phyloP scores from a whole-genome alignment of 2,113 vertebrate genomes.

The Spea multiplicata region DNA sequence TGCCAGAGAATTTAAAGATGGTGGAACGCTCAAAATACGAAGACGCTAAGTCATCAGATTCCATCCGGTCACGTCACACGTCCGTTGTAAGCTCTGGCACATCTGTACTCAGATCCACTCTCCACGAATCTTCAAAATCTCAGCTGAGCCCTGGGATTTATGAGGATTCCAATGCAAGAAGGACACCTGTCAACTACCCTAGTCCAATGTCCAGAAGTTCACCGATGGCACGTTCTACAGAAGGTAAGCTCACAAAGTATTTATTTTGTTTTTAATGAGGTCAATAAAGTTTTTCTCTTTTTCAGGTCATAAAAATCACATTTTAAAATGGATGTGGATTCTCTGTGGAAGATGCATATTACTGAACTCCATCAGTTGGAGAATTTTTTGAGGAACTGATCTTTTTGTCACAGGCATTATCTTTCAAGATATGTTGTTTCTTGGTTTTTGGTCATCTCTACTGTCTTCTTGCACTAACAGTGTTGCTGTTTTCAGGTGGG shows the following conservation, averaged over 20 bases:
- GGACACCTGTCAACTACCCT: slow-evolving; percentile 89
- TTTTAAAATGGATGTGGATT: not conserved
- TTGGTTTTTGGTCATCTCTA: too few relatives aligned
- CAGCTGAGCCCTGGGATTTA: slow-evolving; percentile 94
- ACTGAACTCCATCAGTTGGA: not conserved
- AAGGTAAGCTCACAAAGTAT: slow-evolving; percentile 67
- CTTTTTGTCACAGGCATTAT: too few relatives aligned
- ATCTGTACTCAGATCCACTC: slow-evolving; percentile 92
- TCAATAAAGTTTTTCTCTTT: too few relatives aligned
- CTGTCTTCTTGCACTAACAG: not conserved
- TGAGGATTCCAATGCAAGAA: slow-evolving; percentile 86
- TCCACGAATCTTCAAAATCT: slow-evolving; percentile 87
- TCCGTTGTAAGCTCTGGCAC: slow-evolving; percentile 91
- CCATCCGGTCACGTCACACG: slow-evolving; percentile 79
- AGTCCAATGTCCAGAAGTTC: slow-evolving; percentile 86
- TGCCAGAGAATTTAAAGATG: slow-evolving; percentile 71
- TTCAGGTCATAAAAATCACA: too few relatives aligned
- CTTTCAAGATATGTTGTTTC: too few relatives aligned
- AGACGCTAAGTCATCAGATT: slow-evolving; percentile 78
- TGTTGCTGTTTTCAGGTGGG: slow-evolving; percentile 62
- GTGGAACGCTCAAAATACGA: slow-evolving; percentile 87
- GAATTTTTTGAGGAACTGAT: too few relatives aligned
- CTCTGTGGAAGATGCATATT: not conserved
- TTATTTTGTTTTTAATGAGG: too few relatives aligned
- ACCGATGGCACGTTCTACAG: slow-evolving; percentile 82